Base-by-base conservation (phyloP, 1,140 invertebrate species). In the Episyrphus balteatus region DNA sequence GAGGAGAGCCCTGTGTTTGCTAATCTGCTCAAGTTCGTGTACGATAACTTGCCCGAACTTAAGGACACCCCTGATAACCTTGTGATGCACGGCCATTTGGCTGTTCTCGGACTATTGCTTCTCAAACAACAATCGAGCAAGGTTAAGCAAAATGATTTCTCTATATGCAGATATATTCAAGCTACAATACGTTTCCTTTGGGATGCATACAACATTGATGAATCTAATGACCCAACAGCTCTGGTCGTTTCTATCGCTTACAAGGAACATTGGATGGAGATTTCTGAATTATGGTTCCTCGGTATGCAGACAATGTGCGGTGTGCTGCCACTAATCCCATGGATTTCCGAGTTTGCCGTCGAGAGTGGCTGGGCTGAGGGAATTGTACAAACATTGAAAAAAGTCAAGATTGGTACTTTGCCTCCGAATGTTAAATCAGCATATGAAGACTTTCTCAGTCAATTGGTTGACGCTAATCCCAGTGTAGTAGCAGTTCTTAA, bases 321-420 rank as follows among this genome's bases (percentile, higher is more conserved):
- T 6, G 81, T 93, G 0, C 67, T 93, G 9, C 75, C 82, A 5
- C 74, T 82, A 40, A 78, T 92, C 41, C 86, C 88, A 2, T 92
- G 89, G 89, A 80, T 93, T 15, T 87, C 86, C 0, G 86, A 92
- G 57, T 94, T 93, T 70, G 82, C 85, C 1, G 80, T 92, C 48
- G 89, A 92, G 55, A 90, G 86, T 60, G 89, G 89, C n/a, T 94
- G 88, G 87, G 82, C 84, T 1, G 81, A 89, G 61, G 88, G 87
- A 12, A 91, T 92, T 48, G 75, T 91, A 21, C 80, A 83, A 52
- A 84, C 82, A 44, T 71, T 92, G 34, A 78, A 78, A 42, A 84
- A 86, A 71, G 86, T 91, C 0, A 86, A 84, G 66, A 76, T 85
- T 53, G 86, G 86, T 38, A 81, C 82, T 13, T 69, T 92, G 19